phyloP scores from a whole-genome alignment of 2,113 vertebrate species.

The Octodon degus region DNA sequence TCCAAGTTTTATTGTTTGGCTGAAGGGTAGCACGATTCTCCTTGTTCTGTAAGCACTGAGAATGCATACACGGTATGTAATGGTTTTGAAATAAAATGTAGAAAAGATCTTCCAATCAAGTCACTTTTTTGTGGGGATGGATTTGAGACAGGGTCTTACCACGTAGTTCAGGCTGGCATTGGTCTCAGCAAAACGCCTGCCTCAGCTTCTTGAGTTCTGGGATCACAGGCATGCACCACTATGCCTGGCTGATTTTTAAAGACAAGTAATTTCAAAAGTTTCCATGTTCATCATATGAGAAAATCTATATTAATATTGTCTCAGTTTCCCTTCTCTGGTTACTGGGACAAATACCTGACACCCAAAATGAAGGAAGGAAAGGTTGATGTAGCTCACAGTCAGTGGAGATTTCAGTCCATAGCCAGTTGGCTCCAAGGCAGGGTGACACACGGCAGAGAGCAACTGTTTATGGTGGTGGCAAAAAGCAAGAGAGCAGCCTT shows the following conservation, averaged over 20 bases:
- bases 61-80: neutral
- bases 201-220: neutral
- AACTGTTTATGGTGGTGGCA: too few relatives aligned
- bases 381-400: too few relatives aligned
- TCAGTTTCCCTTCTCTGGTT: too few relatives aligned
- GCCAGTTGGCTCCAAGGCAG: too few relatives aligned
- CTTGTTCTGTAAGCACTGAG: conserved; percentile 19
- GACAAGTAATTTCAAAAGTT: conserved; percentile 59
- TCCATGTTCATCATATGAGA: conserved; percentile 29
- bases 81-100: conserved; percentile 62
- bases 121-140: conserved; percentile 10
- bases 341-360: too few relatives aligned
- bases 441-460: too few relatives aligned
- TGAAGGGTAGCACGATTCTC: conserved; percentile 34
- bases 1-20: conserved; percentile 10
- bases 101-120: conserved; percentile 58
- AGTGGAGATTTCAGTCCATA: too few relatives aligned
- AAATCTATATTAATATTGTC: neutral
- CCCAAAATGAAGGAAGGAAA: too few relatives aligned
- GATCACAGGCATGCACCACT: neutral
- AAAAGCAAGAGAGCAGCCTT: too few relatives aligned
- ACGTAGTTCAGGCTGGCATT: neutral
- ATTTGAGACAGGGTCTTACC: neutral
- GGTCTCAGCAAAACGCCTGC: too few relatives aligned
- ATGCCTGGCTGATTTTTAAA: neutral